Base-by-base conservation (phyloP, 2,113 vertebrate genomes). In the Chauna torquata region DNA sequence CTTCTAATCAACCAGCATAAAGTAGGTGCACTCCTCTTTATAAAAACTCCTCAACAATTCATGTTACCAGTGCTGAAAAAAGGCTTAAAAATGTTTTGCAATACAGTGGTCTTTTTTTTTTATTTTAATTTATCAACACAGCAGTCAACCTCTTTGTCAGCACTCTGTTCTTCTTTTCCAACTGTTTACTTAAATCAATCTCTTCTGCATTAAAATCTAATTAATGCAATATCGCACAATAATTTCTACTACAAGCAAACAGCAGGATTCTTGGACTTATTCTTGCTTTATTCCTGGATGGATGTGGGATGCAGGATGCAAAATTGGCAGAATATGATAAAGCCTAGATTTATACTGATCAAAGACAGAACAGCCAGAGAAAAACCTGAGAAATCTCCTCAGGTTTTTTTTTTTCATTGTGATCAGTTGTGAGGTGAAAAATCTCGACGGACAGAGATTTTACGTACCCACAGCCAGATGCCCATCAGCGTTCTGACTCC, bases 1-100 rank as follows among this genome's bases (percentile, higher is more conserved):
- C 90, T 93, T 92, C 84, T 96, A 76, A 94, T 92, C 69, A 90
- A 44, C 40, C 13, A 74, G 66, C 69, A 90, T 55, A 88, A 95
- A 83, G 52, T 83, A 80, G 92, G 86, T 18, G 24, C 65, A 87
- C 72, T 8, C 9, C 14, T 55, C 49, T 87, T 64, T 23, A 45
- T 34, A 89, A 90, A 72, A 86, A 69, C 58, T 79, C 40, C 70
- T 50, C 16, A 89, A 88, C 85, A 78, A 92, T 90, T 79, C 57
- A 3, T 42, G 62, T 54, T 49, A 82, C 65, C 23, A 75, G 44
- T 34, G 50, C 11, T 44, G 34, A 4, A 62, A 82, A 61, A 92
- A 71, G 90, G 76, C 71, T 80, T 61, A 36, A 42, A 42, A 65
- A 30, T 36, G 36, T 61, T 30, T 8, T 81, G 68, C 55, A 90